These are phyloP conservation scores for Heterotis niloticus DNA, from an alignment of 2,113 vertebrate genomes.

Conservation along the genomic window DNA sequence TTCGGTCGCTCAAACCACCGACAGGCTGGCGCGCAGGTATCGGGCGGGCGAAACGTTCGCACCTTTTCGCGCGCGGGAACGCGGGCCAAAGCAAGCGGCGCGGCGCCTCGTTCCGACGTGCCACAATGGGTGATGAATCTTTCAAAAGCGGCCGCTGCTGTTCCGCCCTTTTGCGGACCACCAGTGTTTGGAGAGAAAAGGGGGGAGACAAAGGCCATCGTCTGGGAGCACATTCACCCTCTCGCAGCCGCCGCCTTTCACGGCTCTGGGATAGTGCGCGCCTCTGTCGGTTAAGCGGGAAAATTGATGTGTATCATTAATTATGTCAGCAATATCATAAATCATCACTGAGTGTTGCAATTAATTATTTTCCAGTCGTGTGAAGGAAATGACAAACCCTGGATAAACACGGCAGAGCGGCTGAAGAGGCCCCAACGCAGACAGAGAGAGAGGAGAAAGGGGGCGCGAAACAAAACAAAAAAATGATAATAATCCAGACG, in stretches of 20 bases:
- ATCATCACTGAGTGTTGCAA: conserved; percentile 85
- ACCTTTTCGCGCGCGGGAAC: conserved; percentile 39
- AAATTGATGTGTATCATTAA: conserved; percentile 97
- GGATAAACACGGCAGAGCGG: conserved; percentile 74
- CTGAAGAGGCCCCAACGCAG: conserved; percentile 59
- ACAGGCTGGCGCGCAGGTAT: no score
- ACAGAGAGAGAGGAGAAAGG: conserved; percentile 39
- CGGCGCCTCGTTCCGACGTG: conserved; percentile 48
- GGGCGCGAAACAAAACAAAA: conserved; percentile 37
- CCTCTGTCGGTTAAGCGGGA: conserved; percentile 85
- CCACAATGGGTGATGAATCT: conserved; percentile 45
- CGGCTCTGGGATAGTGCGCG: conserved; percentile 55
- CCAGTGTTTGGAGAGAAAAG: conserved; percentile 21
- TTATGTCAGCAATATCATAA: conserved; percentile 95
- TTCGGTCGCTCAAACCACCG: no score
- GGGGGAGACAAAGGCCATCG: conserved; percentile 4
- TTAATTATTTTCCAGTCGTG: conserved; percentile 90
- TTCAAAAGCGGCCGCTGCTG: conserved; percentile 32
- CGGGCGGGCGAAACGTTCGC: no score
- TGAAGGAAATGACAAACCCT: conserved; percentile 82
- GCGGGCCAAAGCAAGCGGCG: conserved; percentile 51
- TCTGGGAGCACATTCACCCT: conserved; percentile 42
- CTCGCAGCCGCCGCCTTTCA: conserved; percentile 59
- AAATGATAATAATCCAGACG: conserved; percentile 56
- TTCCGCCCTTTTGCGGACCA: conserved; percentile 26